Conservation (phyloP, 2,888 invertebrate genomes). For the Nomada ferruginata region DNA sequence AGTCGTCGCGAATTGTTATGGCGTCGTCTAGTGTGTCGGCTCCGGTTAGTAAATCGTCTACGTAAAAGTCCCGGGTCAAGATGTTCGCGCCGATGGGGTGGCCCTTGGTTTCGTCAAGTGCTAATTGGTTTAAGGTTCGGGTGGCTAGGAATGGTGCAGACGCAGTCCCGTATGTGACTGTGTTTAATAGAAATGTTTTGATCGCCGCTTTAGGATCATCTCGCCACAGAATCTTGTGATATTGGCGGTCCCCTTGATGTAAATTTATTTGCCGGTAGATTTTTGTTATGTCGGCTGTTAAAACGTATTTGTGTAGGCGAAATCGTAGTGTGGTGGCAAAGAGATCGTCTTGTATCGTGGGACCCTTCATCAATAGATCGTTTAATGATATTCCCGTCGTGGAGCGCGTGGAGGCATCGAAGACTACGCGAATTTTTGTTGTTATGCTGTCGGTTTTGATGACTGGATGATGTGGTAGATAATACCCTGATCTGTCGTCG, state of each 20-base stretch:
- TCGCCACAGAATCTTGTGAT: background rate
- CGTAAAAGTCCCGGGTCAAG: background rate
- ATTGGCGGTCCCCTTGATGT: background rate
- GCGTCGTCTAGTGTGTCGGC: background rate
- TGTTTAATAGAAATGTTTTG: too few species aligned
- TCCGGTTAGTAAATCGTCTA: background rate
- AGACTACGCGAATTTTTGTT: background rate
- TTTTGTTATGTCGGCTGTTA: background rate
- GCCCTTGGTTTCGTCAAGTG: background rate
- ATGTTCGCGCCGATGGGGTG: background rate
- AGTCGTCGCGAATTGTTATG: background rate
- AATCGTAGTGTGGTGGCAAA: background rate
- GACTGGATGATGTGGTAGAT: background rate
- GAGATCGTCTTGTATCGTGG: background rate
- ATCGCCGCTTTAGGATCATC: background rate
- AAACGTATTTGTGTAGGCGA: too few species aligned
- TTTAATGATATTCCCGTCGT: background rate
- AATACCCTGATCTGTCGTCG: background rate
- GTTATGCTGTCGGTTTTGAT: background rate
- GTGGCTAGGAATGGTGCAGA: background rate
- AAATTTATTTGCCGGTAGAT: background rate
- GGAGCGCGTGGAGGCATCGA: background rate
- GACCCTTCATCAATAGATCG: background rate
- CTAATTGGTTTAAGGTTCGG: background rate
- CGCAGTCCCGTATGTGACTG: background rate